Conservation (phyloP, 2,797 vertebrate genomes). For the Alectoris magna region DNA sequence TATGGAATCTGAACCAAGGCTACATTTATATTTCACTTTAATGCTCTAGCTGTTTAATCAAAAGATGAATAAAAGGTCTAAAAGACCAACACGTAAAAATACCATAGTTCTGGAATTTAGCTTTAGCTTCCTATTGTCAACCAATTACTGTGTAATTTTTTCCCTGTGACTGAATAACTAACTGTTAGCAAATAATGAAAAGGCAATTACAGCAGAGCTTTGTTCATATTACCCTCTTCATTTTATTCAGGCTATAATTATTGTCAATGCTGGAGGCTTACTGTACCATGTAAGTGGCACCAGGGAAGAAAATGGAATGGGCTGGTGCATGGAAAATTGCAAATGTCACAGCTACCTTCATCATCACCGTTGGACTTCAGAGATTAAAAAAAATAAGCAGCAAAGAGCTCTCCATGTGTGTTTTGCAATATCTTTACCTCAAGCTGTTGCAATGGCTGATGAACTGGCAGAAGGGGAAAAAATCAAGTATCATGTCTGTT, state of each 20-base stretch:
- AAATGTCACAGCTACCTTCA: slow-evolving; percentile 98
- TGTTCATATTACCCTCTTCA: slow-evolving; percentile 98
- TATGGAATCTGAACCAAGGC: slow-evolving; percentile 93
- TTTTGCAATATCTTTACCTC: slow-evolving; percentile 86
- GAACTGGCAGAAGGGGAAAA: slow-evolving; percentile 60
- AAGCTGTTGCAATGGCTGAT: slow-evolving; percentile 82
- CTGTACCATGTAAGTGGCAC: slow-evolving; percentile 97
- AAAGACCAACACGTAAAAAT: slow-evolving; percentile 89
- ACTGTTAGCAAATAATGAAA: slow-evolving; percentile 99
- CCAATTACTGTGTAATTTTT: slow-evolving; percentile 99
- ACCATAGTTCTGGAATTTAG: slow-evolving; percentile 93
- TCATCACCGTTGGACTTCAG: slow-evolving; percentile 90
- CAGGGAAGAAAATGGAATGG: slow-evolving; percentile 96
- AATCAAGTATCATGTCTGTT: slow-evolving; percentile 77
- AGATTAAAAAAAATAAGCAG: slow-evolving; percentile 78
- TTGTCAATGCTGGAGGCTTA: slow-evolving; percentile 98
- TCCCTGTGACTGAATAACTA: slow-evolving; percentile 99
- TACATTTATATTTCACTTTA: slow-evolving; percentile 96
- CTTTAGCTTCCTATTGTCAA: slow-evolving; percentile 95
- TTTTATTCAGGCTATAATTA: slow-evolving; percentile 98
- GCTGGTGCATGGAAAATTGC: slow-evolving; percentile 99
- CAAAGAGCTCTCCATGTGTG: slow-evolving; percentile 74
- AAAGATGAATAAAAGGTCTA: slow-evolving; percentile 85
- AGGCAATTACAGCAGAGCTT: slow-evolving; percentile 98
- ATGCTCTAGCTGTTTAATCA: slow-evolving; percentile 99